Evolutionary conservation across 2,888 invertebrate species (phyloP), one percentile per base, ranked within the genome.

Genomic region (Epinotia brunnichana): DNA sequence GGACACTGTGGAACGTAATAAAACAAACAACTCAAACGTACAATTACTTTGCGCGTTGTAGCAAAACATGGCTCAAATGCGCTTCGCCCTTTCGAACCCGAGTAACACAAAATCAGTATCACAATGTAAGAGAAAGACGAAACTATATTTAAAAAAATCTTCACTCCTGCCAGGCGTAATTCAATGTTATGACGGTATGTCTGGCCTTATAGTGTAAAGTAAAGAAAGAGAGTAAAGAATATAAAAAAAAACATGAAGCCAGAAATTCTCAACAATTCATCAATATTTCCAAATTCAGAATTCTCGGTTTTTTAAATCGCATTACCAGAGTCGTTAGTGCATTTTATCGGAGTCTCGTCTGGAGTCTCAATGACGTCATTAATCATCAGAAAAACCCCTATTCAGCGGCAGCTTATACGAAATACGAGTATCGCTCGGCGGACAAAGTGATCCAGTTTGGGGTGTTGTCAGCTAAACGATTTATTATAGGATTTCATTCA

Each of bases 241-340:
- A 41, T 48, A 48, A n/a, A 48, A 48, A 9, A 61, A 60, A 59
- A 35, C 60, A 21, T 13, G n/a, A n/a, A 13, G 11, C 41, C 3
- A 21, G 7, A 44, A 4, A 24, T 29, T 1, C 24, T 10, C 3
- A 11, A 10, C 44, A 48, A 29, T 48, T 29, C 48, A 48, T 59
- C 29, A 48, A 15, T 63, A 35, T 29, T 44, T 41, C 17, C 41
- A 48, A 54, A 56, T 54, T 41, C 62, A 2, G n/a, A 29, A 10
- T 57, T 63, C 60, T 29, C 54, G 39, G 62, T 48, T 70, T 69
- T 70, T 59, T 48, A 70, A 64, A 51, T 59, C 48, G 51, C 57
- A 41, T 70, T 70, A 70, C 51, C 48, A 13, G 13, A n/a, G 51
- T 70, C 70, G 59, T 70, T 70, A 64, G 70, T 70, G 70, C 39